Conservation (phyloP, 2,113 vertebrate genomes). For the Chaetodon trifascialis region DNA sequence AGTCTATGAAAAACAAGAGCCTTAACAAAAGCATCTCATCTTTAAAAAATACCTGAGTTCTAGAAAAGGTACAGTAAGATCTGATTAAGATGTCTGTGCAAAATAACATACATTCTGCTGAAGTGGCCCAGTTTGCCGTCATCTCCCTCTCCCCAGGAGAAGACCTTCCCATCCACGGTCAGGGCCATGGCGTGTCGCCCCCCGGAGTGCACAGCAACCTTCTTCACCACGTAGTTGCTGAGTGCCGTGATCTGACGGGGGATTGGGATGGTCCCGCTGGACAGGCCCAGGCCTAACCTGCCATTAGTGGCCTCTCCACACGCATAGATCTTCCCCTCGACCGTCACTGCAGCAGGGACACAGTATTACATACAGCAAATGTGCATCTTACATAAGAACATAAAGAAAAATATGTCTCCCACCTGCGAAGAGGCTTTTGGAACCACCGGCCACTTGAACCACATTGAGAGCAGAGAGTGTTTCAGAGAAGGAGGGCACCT, state of each 20-base stretch:
- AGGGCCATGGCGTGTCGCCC: constrained; percentile 98
- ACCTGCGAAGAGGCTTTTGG: constrained; percentile 99
- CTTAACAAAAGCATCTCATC: no score
- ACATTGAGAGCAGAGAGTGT: constrained; percentile 97
- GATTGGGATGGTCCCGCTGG: constrained; percentile 96
- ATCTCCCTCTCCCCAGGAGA: constrained; percentile 99
- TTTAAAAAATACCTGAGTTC: neutral
- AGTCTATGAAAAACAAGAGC: neutral
- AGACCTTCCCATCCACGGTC: constrained; percentile 98
- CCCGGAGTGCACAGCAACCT: constrained; percentile 98
- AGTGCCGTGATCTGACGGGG: constrained; percentile 96
- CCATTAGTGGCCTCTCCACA: constrained; percentile 99
- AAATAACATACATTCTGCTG: constrained; percentile 92
- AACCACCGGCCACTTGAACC: constrained; percentile 97
- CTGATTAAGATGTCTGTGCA: neutral
- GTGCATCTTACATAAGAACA: neutral
- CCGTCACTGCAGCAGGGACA: constrained; percentile 87
- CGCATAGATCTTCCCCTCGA: constrained; percentile 97
- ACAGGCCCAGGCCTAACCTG: constrained; percentile 93
- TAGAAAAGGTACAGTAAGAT: neutral
- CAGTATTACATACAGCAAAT: neutral
- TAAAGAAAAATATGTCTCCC: constrained; percentile 11
- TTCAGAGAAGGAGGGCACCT: constrained; percentile 97
- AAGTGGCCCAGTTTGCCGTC: constrained; percentile 99
- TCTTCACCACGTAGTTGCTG: constrained; percentile 98